phyloP scores from a whole-genome alignment of 2,113 vertebrate species.

The Sardina pilchardus region DNA sequence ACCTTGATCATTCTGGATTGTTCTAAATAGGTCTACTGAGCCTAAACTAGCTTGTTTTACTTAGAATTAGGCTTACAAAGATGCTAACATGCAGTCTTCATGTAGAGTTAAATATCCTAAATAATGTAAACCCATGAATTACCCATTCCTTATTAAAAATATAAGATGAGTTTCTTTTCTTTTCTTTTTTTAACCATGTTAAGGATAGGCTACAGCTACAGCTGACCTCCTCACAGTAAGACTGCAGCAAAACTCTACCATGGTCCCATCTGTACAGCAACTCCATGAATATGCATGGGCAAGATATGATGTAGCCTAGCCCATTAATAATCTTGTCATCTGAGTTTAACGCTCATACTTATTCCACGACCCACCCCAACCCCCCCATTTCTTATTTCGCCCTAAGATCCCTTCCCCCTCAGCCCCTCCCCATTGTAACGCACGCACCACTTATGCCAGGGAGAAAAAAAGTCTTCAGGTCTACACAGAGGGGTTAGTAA shows the following conservation, averaged over 20 bases:
- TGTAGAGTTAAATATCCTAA: no score
- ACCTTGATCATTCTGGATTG: no score
- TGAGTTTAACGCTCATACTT: slow-evolving; percentile 80
- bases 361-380: slow-evolving; percentile 40
- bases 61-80: no score
- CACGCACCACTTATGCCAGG: slow-evolving; percentile 38
- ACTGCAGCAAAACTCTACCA: slow-evolving; percentile 63
- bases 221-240: slow-evolving; percentile 34
- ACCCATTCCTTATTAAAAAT: no score
- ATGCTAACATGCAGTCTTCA: no score
- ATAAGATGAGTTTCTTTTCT: neutral
- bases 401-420: slow-evolving; percentile 11
- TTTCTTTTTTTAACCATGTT: slow-evolving; percentile 34
- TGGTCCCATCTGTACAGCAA: slow-evolving; percentile 86
- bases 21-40: no score
- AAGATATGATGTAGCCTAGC: slow-evolving; percentile 84
- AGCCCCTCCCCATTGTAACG: slow-evolving; percentile 20
- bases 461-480: slow-evolving; percentile 48
- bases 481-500: slow-evolving; percentile 7
- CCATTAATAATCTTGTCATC: slow-evolving; percentile 99
- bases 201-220: slow-evolving; percentile 32
- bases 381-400: slow-evolving; percentile 27
- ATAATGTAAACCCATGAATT: no score
- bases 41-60: no score
- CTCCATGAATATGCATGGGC: slow-evolving; percentile 95